phyloP scores from a whole-genome alignment of 2,113 vertebrate species.

The Ovibos moschatus region DNA sequence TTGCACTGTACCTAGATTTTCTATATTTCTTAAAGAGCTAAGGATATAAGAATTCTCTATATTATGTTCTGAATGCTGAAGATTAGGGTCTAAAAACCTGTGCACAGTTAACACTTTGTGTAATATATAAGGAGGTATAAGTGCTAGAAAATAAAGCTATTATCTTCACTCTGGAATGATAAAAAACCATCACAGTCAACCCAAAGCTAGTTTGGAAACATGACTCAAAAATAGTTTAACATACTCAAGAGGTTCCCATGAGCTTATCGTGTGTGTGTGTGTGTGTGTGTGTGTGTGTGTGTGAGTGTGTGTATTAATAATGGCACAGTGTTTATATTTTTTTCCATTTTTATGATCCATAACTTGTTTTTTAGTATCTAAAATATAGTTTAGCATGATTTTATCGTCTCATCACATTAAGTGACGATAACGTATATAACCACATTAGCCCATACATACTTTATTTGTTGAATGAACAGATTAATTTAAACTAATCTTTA shows the following conservation, averaged over 20 bases:
- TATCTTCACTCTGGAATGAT: conserved; percentile 6
- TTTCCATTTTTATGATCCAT: conserved; percentile 40
- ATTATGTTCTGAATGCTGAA: conserved; percentile 19
- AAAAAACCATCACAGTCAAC: not conserved
- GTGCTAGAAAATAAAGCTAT: not conserved
- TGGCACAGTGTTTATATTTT: conserved; percentile 37
- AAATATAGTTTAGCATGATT: conserved; percentile 20
- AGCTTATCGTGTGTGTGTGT: not conserved
- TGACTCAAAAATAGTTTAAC: not conserved
- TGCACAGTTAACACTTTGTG: not conserved
- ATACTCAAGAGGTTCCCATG: not conserved
- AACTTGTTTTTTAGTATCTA: conserved; percentile 19
- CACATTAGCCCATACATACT: not conserved
- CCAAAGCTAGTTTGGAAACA: conserved; percentile 6
- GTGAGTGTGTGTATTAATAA: not conserved
- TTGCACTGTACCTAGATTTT: not conserved
- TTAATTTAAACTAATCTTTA: conserved; percentile 33
- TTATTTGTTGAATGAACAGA: conserved; percentile 31
- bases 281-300: not conserved
- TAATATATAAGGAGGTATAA: not conserved
- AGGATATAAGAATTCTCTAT: not conserved
- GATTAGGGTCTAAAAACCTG: not conserved
- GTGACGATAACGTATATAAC: not conserved
- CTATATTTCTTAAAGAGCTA: not conserved
- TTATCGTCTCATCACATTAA: conserved; percentile 65